Evolutionary conservation across 2,113 vertebrate species (phyloP).

Genomic region (Myotis lucifugus): DNA sequence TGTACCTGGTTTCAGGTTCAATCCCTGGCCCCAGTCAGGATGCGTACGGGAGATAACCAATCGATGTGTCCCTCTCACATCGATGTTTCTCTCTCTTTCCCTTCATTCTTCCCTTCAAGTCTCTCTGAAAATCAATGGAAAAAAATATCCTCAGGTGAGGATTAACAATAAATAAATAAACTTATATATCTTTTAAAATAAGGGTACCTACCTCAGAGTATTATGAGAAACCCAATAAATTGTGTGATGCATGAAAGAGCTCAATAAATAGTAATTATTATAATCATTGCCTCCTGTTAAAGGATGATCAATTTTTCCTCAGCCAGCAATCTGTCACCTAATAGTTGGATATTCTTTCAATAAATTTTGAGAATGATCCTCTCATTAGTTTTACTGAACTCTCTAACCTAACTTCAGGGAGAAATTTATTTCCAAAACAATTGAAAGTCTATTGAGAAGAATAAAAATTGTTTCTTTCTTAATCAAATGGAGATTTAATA

Average conservation of each 20-base stretch:
- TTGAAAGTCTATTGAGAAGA: slow-evolving; percentile 31
- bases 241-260: neutral
- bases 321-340: neutral
- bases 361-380: neutral
- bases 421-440: slow-evolving; percentile 42
- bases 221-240: neutral
- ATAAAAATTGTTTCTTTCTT: slow-evolving; percentile 53
- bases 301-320: neutral
- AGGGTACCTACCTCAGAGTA: neutral
- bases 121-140: no score
- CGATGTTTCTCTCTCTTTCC: no score
- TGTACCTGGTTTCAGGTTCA: neutral
- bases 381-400: slow-evolving; percentile 40
- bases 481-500: slow-evolving; percentile 68
- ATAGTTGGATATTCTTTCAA: neutral
- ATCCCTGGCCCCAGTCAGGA: neutral
- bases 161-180: no score
- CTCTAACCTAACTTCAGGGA: slow-evolving; percentile 40
- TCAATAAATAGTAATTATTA: neutral
- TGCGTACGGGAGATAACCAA: no score
- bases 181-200: neutral
- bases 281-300: neutral
- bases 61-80: no score
- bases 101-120: no score
- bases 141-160: no score